Evolutionary conservation across 2,113 vertebrate genomes (phyloP), one percentile per base, ranked within the genome.

Genomic region (Aegotheles bennettii): DNA sequence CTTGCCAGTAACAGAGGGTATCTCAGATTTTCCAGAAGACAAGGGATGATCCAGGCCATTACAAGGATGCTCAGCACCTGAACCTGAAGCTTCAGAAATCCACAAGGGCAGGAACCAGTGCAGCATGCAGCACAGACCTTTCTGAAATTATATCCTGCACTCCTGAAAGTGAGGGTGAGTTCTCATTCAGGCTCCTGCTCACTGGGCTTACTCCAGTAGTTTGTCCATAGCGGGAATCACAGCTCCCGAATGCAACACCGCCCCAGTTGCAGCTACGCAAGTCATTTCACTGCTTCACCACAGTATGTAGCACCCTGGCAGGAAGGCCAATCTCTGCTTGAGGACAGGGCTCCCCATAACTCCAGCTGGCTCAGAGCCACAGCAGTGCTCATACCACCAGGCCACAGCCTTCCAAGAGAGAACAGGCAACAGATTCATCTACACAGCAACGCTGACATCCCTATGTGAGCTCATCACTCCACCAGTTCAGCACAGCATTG

Each of bases 151-250:
- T 28, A 50, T 61, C 26, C 51, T 67, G 16, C 51, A 67, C 4
- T 9, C 51, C 2, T 0, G 59, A 45, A 74, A 64, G 45, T 4
- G 1, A 29, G 26, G 11, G 11, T 1, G 3, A 85, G 43, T 33
- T 75, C 64, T 89, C 33, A 23, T 47, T 56, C 40, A 90, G 36
- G 13, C 50, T 84, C 71, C 28, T 73, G 19, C 18, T 75, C 59
- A 79, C 35, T 61, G 51, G 59, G 50, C 33, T 19, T 35, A 67
- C 23, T 50, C 42, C 68, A 59, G 23, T 24, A 59, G 23, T 26
- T 60, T 59, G 69, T 47, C 47, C 53, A 4, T 45, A 6, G 9
- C 16, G 8, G 19, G 5, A 19, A 76, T 61, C 67, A 36, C 36
- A 67, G 45, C 42, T 77, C 28, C 36, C 3, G 1, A 65, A 21